These are phyloP conservation scores for Magallana gigas DNA, from an alignment of 1,140 invertebrate species.

Conservation along the genomic window DNA sequence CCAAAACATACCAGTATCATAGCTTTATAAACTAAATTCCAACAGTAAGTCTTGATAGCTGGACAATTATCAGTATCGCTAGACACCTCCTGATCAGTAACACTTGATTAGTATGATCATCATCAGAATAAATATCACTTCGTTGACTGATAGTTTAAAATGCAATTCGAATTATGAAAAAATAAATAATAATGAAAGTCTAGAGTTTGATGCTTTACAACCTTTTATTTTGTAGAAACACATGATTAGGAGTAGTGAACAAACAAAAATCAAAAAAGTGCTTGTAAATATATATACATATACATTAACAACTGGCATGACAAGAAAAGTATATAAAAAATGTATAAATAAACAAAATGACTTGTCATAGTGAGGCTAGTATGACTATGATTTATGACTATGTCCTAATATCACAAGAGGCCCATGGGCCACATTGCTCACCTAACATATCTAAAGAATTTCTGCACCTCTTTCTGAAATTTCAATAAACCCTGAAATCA, in stretches of 20 bases:
- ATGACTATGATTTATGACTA: constrained; percentile 21
- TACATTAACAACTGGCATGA: constrained; percentile 23
- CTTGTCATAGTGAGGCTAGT: neutral
- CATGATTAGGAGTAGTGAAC: neutral
- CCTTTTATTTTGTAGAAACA: constrained; percentile 2
- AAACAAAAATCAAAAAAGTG: constrained; percentile 24
- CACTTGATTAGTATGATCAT: too few species aligned
- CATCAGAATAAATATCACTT: too few species aligned
- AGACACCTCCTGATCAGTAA: too few species aligned
- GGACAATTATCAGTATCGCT: too few species aligned
- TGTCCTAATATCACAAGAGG: neutral
- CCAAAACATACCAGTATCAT: too few species aligned
- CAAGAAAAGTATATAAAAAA: constrained; percentile 9
- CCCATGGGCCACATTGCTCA: too few species aligned
- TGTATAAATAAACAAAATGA: constrained; percentile 15
- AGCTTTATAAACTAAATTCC: too few species aligned
- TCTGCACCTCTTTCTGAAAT: neutral
- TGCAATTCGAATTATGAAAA: too few species aligned
- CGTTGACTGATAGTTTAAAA: too few species aligned
- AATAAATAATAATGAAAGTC: too few species aligned
- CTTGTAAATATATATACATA: constrained; percentile 34
- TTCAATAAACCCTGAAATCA: too few species aligned
- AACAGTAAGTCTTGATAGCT: too few species aligned
- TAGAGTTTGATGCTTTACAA: neutral
- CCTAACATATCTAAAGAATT: neutral